These are phyloP conservation scores for Amphiprion percula DNA, from an alignment of 2,113 vertebrate species.

Conservation along the genomic window DNA sequence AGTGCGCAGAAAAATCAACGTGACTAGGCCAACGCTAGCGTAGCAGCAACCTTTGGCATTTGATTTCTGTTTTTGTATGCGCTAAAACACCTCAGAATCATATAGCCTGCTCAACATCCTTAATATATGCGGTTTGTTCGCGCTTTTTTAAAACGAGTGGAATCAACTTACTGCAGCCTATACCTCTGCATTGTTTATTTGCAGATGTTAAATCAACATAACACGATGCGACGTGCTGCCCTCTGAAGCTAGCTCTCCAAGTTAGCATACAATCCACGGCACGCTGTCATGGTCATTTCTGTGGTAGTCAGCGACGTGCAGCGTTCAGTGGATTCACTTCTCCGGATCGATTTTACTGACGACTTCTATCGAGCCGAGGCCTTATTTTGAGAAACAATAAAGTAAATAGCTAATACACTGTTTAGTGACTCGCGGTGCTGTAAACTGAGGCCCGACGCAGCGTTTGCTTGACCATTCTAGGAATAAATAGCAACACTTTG, in stretches of 20 bases:
- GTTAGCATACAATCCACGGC: constrained; percentile 53
- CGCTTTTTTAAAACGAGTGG: rapidly evolving
- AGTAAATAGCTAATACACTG: neutral
- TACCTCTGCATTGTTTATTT: neutral
- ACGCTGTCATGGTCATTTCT: constrained; percentile 43
- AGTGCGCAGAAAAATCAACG: constrained; percentile 75
- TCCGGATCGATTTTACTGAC: neutral
- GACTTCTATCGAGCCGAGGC: no score
- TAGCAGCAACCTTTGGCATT: constrained; percentile 63
- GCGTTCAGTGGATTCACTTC: neutral
- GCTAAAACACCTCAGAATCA: neutral
- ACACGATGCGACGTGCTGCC: constrained; percentile 41
- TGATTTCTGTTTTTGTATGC: constrained; percentile 11
- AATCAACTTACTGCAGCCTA: rapidly evolving
- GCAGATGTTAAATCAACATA: constrained; percentile 10
- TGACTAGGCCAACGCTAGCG: constrained; percentile 76
- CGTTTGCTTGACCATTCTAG: neutral
- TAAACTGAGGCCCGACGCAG: neutral
- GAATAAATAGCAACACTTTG: neutral
- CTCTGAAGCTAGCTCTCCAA: constrained; percentile 45
- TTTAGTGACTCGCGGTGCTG: constrained; percentile 10
- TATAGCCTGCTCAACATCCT: no score
- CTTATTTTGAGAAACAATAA: neutral
- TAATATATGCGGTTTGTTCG: rapidly evolving
- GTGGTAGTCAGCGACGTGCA: constrained; percentile 1